These are phyloP conservation scores for Cosmia pyralina DNA, from an alignment of 2,888 invertebrate genomes.

Conservation along the genomic window DNA sequence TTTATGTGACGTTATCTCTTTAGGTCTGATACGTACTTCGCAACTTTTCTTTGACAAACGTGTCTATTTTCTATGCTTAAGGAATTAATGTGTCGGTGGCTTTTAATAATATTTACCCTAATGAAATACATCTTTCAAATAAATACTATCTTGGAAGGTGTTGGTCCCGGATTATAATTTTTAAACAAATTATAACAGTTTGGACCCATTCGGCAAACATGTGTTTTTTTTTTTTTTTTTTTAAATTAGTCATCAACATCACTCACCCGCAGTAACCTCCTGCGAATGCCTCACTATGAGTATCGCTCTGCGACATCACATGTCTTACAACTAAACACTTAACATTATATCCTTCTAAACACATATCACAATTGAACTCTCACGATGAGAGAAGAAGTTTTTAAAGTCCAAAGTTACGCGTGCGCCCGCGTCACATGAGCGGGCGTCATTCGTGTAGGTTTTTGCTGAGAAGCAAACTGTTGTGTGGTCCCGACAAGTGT, in stretches of 20 bases:
- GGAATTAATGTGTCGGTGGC: slow-evolving; percentile 91
- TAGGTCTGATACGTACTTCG: slow-evolving; percentile 81
- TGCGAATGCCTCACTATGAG: slow-evolving; percentile 84
- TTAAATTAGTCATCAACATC: slow-evolving; percentile 81
- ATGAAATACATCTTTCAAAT: slow-evolving; percentile 90
- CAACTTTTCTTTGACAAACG: slow-evolving; percentile 87
- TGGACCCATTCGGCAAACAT: slow-evolving; percentile 89
- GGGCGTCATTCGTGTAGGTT: slow-evolving; percentile 94
- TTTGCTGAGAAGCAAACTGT: slow-evolving; percentile 96
- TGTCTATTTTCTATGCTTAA: slow-evolving; percentile 90
- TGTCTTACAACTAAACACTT: slow-evolving; percentile 83
- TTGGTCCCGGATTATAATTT: slow-evolving; percentile 91
- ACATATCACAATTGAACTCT: slow-evolving; percentile 90
- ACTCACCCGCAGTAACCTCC: slow-evolving; percentile 79
- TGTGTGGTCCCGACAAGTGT: slow-evolving; percentile 96
- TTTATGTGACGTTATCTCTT: slow-evolving; percentile 79
- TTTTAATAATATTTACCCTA: slow-evolving; percentile 89
- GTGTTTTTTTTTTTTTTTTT: slow-evolving; percentile 80
- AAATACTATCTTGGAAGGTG: slow-evolving; percentile 90
- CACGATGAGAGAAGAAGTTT: slow-evolving; percentile 82
- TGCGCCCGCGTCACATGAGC: slow-evolving; percentile 79
- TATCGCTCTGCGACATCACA: slow-evolving; percentile 89
- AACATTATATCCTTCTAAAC: slow-evolving; percentile 85
- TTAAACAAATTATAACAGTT: slow-evolving; percentile 90
- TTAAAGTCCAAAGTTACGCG: slow-evolving; percentile 86